Percentiles rank a stretch among this genome's conserved stretches.
Evolutionary conservation across 2,797 vertebrate species (phyloP).

Genomic region (Phaenicophaeus curvirostris): DNA sequence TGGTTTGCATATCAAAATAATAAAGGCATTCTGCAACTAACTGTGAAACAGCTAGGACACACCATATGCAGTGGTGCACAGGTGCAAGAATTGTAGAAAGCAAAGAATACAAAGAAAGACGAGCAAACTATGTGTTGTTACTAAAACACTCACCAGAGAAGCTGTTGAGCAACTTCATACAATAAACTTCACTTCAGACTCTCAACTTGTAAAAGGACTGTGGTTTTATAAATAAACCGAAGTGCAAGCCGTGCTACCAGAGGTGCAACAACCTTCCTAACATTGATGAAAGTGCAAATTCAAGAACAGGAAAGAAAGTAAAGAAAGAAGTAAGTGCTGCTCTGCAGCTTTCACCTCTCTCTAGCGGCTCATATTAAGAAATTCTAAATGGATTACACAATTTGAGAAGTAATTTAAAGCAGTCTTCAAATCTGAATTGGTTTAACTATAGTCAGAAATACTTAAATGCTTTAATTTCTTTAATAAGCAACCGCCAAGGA

Average conservation of each 20-base stretch:
- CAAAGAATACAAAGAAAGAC: neutral
- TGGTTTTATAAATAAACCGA: neutral
- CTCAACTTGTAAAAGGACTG: neutral
- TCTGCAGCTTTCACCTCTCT: neutral
- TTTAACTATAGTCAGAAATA: constrained; percentile 24
- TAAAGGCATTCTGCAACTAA: neutral
- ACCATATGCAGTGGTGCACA: fast-evolving
- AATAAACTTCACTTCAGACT: neutral
- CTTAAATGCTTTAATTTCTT: constrained; percentile 15
- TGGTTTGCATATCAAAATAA: neutral
- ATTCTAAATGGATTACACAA: neutral
- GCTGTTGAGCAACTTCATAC: neutral
- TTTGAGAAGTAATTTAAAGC: neutral
- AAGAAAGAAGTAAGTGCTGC: neutral
- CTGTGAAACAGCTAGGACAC: neutral
- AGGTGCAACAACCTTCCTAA: neutral
- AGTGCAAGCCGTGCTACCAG: neutral
- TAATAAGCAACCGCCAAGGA: constrained; percentile 16
- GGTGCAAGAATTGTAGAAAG: neutral
- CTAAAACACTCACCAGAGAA: neutral
- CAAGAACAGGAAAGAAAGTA: too few relatives aligned
- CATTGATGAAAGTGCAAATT: neutral
- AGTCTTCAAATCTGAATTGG: neutral
- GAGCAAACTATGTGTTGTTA: neutral
- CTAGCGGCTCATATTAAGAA: neutral